These are phyloP conservation scores for Cacoxenus indagator DNA, from an alignment of 2,888 invertebrate species.

Conservation along the genomic window DNA sequence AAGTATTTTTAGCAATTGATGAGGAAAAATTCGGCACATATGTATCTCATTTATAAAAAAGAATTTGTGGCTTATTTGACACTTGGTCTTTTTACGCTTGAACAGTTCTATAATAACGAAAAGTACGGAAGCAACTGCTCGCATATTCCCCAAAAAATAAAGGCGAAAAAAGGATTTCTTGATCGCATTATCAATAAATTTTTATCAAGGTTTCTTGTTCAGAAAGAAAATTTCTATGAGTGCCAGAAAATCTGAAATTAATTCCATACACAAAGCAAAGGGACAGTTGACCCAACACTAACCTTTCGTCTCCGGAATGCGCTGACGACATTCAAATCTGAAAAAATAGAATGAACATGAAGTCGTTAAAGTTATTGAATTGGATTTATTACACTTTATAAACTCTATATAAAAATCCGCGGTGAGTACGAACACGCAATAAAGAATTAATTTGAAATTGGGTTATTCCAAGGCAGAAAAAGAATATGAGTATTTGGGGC, in stretches of 20 bases:
- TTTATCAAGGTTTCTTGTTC: slow-evolving; percentile 59
- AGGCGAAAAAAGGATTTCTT: slow-evolving; percentile 8
- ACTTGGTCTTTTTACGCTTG: slow-evolving; percentile 58
- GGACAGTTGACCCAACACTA: slow-evolving; percentile 12
- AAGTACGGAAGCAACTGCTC: slow-evolving; percentile 23
- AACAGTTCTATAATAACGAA: slow-evolving; percentile 32
- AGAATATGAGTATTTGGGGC: not conserved
- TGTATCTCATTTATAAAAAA: slow-evolving; percentile 59
- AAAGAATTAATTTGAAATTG: slow-evolving; percentile 6
- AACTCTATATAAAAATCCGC: not conserved
- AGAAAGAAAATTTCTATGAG: no score
- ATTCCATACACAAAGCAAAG: slow-evolving; percentile 28
- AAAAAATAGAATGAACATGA: not conserved
- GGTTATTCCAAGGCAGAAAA: not conserved
- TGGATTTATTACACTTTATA: slow-evolving; percentile 3
- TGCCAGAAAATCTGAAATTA: slow-evolving; percentile 58
- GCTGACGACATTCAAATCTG: slow-evolving; percentile 1
- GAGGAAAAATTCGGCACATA: slow-evolving; percentile 39
- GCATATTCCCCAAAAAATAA: slow-evolving; percentile 39
- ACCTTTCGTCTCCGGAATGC: not conserved
- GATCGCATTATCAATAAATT: slow-evolving; percentile 52
- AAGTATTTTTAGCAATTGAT: slow-evolving; percentile 47
- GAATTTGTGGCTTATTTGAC: slow-evolving; percentile 44
- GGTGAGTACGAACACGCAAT: not conserved
- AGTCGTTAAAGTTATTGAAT: slow-evolving; percentile 7